phyloP scores from a whole-genome alignment of 2,888 invertebrate genomes.

The Bellardia bayeri region DNA sequence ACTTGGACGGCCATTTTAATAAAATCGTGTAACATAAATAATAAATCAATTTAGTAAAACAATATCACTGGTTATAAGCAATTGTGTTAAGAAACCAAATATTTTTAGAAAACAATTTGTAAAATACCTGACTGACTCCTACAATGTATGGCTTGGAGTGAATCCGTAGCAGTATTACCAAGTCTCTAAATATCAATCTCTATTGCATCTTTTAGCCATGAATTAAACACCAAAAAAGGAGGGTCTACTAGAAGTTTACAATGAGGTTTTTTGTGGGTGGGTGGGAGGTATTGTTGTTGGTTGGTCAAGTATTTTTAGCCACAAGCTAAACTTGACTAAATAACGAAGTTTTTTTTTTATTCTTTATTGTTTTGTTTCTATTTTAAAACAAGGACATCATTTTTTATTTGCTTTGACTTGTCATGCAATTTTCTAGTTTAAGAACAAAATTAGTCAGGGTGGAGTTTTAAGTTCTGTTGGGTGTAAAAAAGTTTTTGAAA shows the following conservation, averaged over 20 bases:
- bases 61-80: no score
- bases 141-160: no score
- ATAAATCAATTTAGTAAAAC: no score
- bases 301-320: constrained; percentile 34
- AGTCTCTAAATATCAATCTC: neutral
- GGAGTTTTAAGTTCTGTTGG: constrained; percentile 22
- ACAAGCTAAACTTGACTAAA: constrained; percentile 42
- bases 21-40: no score
- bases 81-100: no score
- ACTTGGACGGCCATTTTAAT: no score
- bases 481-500: constrained; percentile 52
- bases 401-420: constrained; percentile 72
- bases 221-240: constrained; percentile 1
- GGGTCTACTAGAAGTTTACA: constrained; percentile 14
- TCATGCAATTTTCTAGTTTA: constrained; percentile 62
- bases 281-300: constrained; percentile 47
- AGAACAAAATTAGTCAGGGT: constrained; percentile 57
- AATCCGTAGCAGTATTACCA: neutral
- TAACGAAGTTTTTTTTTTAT: constrained; percentile 45
- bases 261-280: constrained; percentile 35
- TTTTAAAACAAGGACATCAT: constrained; percentile 66
- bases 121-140: no score
- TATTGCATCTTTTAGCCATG: neutral
- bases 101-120: no score
- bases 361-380: neutral